phyloP scores from a whole-genome alignment of 2,113 vertebrate genomes.

The Tupaia chinensis region DNA sequence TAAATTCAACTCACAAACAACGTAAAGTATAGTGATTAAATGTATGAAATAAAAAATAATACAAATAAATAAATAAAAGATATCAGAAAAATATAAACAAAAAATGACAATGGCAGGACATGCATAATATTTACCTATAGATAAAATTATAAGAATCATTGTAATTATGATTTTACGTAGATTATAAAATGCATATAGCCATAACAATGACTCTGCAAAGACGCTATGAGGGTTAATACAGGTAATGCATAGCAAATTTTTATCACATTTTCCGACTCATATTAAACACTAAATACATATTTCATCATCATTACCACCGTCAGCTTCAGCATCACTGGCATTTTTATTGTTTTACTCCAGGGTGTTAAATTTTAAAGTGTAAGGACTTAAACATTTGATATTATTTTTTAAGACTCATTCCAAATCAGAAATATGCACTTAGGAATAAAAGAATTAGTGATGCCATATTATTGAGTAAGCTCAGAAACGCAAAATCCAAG shows the following conservation, averaged over 20 bases:
- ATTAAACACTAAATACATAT: neutral
- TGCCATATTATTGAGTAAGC: neutral
- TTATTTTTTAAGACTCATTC: neutral
- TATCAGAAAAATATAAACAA: neutral
- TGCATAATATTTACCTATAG: neutral
- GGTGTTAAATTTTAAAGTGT: neutral
- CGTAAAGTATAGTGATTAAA: no score
- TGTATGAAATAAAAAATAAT: no score
- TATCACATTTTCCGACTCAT: neutral
- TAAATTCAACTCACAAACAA: no score
- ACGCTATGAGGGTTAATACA: neutral
- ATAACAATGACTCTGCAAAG: neutral
- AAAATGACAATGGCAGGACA: neutral
- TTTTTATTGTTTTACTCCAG: neutral
- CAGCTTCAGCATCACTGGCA: neutral
- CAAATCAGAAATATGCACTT: neutral
- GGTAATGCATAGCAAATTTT: neutral
- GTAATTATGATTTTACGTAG: neutral
- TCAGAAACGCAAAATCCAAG: slow-evolving; percentile 9
- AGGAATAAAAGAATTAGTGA: neutral
- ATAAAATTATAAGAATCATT: neutral
- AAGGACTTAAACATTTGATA: neutral
- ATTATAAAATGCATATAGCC: neutral
- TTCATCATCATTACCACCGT: neutral
- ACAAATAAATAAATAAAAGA: no score